Evolutionary conservation across 2,888 invertebrate genomes (phyloP).

Genomic region (Standfussiana lucernea): DNA sequence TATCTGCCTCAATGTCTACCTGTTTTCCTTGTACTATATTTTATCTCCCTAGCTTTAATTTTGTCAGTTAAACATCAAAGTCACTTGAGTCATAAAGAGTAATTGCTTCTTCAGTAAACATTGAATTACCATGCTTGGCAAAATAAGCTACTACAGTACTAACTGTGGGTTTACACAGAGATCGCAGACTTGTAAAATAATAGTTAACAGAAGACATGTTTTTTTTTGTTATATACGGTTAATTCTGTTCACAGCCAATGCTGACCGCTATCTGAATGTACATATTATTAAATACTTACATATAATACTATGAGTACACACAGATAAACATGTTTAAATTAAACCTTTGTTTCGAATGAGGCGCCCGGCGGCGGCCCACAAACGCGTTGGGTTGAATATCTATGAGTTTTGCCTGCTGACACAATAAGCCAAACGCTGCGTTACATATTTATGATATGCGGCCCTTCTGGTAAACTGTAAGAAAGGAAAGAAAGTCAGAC

Average conservation of each 20-base stretch:
- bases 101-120: conserved; percentile 55
- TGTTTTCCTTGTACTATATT: conserved; percentile 38
- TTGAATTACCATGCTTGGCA: conserved; percentile 43
- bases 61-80: conserved; percentile 30
- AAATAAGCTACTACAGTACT: conserved; percentile 48
- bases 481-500: conserved; percentile 48
- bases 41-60: conserved; percentile 39
- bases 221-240: conserved; percentile 19
- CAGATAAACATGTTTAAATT: conserved; percentile 63
- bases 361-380: conserved; percentile 47
- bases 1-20: conserved; percentile 22
- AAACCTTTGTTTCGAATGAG: conserved; percentile 63
- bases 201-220: conserved; percentile 24
- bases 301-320: conserved; percentile 44
- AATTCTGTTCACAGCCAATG: conserved; percentile 31
- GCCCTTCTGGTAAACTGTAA: conserved; percentile 34
- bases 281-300: conserved; percentile 53
- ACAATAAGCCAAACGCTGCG: conserved; percentile 42
- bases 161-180: conserved; percentile 42
- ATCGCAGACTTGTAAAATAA: conserved; percentile 39
- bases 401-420: conserved; percentile 52
- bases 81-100: conserved; percentile 48
- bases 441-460: conserved; percentile 56
- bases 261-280: conserved; percentile 58
- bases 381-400: conserved; percentile 58